These are phyloP conservation scores for Nymphalis urticae DNA, from an alignment of 2,888 invertebrate genomes.

Conservation along the genomic window DNA sequence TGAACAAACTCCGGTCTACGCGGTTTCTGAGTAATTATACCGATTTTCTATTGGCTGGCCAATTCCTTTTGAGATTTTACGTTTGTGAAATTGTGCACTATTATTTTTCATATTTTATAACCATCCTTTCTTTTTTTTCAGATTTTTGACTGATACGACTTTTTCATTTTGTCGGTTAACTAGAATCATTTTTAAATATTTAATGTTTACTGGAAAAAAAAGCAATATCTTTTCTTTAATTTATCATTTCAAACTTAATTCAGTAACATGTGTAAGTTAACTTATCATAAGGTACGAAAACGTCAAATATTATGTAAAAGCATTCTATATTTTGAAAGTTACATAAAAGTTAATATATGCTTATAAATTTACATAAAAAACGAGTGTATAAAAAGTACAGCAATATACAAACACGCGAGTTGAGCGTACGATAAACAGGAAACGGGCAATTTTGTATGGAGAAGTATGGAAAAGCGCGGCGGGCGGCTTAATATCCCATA, in stretches of 20 bases:
- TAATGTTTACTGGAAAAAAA: too few relatives aligned
- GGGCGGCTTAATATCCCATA: constrained; percentile 72
- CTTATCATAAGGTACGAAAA: neutral
- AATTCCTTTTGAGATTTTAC: constrained; percentile 18
- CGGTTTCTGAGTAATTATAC: constrained; percentile 52
- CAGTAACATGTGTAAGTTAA: neutral
- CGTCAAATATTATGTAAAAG: neutral
- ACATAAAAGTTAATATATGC: neutral
- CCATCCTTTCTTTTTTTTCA: too few relatives aligned
- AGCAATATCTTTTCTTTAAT: too few relatives aligned
- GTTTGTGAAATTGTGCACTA: constrained; percentile 33
- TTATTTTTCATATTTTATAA: constrained; percentile 1
- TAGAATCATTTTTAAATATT: too few relatives aligned
- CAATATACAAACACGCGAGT: constrained; percentile 30
- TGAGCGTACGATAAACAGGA: constrained; percentile 63
- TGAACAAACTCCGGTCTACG: constrained; percentile 55
- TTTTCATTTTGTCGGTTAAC: too few relatives aligned
- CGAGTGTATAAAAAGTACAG: constrained; percentile 30
- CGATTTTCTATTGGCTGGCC: constrained; percentile 16
- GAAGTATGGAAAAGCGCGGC: constrained; percentile 55
- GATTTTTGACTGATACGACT: too few relatives aligned
- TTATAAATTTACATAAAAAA: constrained; percentile 15
- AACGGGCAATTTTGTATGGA: constrained; percentile 59
- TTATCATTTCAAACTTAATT: too few relatives aligned
- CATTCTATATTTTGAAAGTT: constrained; percentile 17